Conservation (phyloP, 2,888 invertebrate species). For the Subacronicta megacephala region DNA sequence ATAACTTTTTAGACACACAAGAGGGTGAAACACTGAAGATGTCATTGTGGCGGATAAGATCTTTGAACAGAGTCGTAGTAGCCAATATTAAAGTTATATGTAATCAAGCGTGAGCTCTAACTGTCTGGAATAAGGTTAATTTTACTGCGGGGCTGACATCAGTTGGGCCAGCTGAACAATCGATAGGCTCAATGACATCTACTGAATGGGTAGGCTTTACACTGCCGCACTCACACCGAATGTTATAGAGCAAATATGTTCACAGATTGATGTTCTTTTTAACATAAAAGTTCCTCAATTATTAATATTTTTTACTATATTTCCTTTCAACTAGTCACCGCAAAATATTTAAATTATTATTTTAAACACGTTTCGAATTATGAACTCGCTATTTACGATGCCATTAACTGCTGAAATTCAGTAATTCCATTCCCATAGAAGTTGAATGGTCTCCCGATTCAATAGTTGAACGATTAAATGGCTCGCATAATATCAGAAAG, state of each 20-base stretch:
- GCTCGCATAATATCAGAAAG: background rate
- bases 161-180: conserved; percentile 14
- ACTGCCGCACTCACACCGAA: conserved; percentile 10
- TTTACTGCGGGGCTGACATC: conserved; percentile 1
- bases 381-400: background rate
- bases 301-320: too few relatives aligned
- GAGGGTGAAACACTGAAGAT: conserved; percentile 3
- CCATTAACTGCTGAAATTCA: background rate
- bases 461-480: conserved; percentile 8
- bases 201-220: conserved; percentile 30
- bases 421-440: conserved; percentile 4
- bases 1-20: conserved; percentile 3
- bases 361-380: background rate
- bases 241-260: conserved; percentile 5
- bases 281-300: background rate
- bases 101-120: background rate
- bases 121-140: background rate
- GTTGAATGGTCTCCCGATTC: conserved; percentile 3
- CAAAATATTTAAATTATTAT: background rate
- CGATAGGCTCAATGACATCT: conserved; percentile 25
- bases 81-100: background rate
- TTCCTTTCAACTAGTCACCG: too few relatives aligned
- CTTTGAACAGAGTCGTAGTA: background rate
- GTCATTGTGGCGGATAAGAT: conserved; percentile 1
- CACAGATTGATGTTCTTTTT: background rate